These are phyloP conservation scores for Diplolepis rosae DNA, from an alignment of 2,888 invertebrate species.

Conservation along the genomic window DNA sequence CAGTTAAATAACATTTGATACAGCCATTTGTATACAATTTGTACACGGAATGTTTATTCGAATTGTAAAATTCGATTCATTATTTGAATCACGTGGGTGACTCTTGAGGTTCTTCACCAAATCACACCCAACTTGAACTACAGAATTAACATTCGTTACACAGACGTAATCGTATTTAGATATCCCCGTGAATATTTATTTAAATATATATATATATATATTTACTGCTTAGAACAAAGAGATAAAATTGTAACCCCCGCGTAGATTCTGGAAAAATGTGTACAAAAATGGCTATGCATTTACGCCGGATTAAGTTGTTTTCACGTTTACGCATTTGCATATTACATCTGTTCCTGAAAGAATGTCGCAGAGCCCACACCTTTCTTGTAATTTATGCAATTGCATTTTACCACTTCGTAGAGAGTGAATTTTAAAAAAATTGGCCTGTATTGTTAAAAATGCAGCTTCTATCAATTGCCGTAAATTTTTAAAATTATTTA, in stretches of 20 bases:
- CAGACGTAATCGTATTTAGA: background rate
- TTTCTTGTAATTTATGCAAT: background rate
- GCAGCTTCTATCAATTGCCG: background rate
- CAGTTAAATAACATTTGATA: background rate
- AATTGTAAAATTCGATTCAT: background rate
- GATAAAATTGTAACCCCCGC: background rate
- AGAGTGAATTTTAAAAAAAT: background rate
- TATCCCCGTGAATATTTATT: background rate
- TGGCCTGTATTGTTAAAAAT: background rate
- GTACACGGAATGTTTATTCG: background rate
- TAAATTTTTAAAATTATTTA: too few species aligned
- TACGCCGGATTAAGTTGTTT: conserved; percentile 6
- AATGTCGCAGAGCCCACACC: conserved; percentile 2
- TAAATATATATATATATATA: background rate
- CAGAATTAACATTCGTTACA: background rate
- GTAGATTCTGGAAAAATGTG: background rate
- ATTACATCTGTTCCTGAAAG: conserved; percentile 3
- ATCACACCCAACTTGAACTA: background rate
- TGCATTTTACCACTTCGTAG: background rate
- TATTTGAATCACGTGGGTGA: background rate
- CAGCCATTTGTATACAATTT: background rate
- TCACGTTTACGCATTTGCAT: conserved; percentile 8
- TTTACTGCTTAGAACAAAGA: background rate
- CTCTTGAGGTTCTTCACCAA: background rate
- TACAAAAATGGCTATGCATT: background rate